Evolutionary conservation across 2,888 invertebrate species (phyloP), one percentile per base, ranked within the genome.

Genomic region (Eupsilia transversa): DNA sequence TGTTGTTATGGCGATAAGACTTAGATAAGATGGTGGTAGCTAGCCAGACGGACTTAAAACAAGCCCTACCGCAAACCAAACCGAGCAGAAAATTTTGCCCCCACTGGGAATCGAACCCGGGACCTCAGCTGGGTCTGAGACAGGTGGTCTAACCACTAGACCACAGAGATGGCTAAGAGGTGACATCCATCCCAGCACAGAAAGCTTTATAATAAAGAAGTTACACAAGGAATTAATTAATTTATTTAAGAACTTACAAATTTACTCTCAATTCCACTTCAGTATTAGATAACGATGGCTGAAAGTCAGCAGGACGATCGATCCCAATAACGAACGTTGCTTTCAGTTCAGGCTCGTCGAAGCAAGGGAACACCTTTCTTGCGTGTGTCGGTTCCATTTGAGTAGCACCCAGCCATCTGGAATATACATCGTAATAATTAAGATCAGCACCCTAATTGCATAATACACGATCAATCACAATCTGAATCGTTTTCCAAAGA

Each of bases 321-420:
- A 97, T 94, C 12, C 90, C 92, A 17, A 97, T 85, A 0, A 91
- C 89, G 82, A 97, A 97, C 0, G 89, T 91, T 0, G 97, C 97
- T 84, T 97, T 97, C 35, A 95, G 92, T 5, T 90, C 90, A 0
- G 96, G 96, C 84, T 96, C 98, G 89, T 98, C 98, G 86, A 98
- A 98, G 87, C 98, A 97, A 1, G 98, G 98, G 90, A 98, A 98
- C 23, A 97, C 98, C 87, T 97, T 97, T 73, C 98, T 97, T 5
- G 98, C 98, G 88, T 97, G 95, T 23, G 97, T 97, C 0, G 97
- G 95, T 92, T 98, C 96, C 91, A 98, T 97, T 91, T 98, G 98
- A 0, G 98, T 98, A 17, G 97, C 97, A 17, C 97, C 97, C 33
- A 97, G 88, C 97, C 97, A 97, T 95, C 97, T 97, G 88, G 65